Base-by-base conservation (phyloP, 2,888 invertebrate species). In the Aleiodes testaceus region DNA sequence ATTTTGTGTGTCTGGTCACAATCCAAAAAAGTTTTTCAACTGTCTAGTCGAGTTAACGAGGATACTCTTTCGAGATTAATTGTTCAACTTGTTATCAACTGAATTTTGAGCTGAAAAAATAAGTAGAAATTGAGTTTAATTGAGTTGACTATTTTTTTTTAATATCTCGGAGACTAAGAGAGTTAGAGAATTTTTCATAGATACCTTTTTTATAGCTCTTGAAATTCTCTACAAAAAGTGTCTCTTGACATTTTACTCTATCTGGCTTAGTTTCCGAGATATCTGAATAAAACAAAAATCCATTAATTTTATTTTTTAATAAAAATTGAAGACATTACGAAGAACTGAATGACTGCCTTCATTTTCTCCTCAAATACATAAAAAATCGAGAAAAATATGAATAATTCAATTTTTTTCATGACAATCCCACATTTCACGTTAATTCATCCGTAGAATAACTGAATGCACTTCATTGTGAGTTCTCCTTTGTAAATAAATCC, bases 401-500 rank as follows among this genome's bases (percentile, higher is more conserved):
- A 74, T 72, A 73, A 67, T 71, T 11, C 6, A 42, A 59, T 18
- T 59, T 59, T 59, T 59, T 59, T 36, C 36, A 59, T 30, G 7
- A 36, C 52, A 44, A 49, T 44, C 59, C 67, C 74, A 71, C 68
- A 73, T 74, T 77, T 75, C 74, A 75, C 73, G 61, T 78, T 72
- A 79, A 81, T 82, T 78, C 79, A 75, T 67, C 74, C 73, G 69
- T 76, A 73, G 74, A 76, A 82, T 79, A 79, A 78, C 75, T 85
- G 82, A 85, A 85, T 82, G 83, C 77, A 68, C 69, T 69, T 75
- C 84, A 80, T 85, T 85, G 84, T 84, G n/a, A 70, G 74, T 36
- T n/a, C 20, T n/a, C 26, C 36, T 47, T 47, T 44, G 22, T 74
- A 67, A 75, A 80, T 78, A 79, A 75, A 79, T 79, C 74, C 84